Evolutionary conservation across 2,888 invertebrate genomes (phyloP).

Genomic region (Priapulus caudatus): DNA sequence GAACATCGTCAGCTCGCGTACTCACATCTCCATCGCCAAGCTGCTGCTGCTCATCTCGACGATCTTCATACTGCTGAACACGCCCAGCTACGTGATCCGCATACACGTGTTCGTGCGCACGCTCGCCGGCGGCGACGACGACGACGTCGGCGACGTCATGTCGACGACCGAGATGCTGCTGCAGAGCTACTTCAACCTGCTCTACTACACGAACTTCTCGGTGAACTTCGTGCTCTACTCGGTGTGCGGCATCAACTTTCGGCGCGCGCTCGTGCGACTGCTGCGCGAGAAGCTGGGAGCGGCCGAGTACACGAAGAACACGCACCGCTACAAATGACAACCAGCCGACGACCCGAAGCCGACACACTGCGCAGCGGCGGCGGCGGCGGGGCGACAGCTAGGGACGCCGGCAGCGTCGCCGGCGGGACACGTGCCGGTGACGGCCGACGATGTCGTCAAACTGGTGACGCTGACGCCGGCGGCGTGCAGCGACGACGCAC

Average conservation of each 20-base stretch:
- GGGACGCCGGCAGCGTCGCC: no score
- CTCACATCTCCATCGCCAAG: constrained; percentile 48
- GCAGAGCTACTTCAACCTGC: constrained; percentile 47
- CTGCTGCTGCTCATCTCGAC: constrained; percentile 70
- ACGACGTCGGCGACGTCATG: background rate
- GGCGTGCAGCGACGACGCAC: no score
- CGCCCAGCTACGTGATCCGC: constrained; percentile 52
- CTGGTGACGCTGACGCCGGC: no score
- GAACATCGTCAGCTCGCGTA: constrained; percentile 7
- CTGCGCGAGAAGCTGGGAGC: background rate
- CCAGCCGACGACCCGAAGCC: background rate
- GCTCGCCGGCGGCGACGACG: background rate
- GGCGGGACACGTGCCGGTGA: no score
- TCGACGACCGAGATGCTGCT: constrained; percentile 20
- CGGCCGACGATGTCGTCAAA: no score
- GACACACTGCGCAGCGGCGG: no score
- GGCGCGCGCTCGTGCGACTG: constrained; percentile 22
- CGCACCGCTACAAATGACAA: background rate
- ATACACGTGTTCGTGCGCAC: constrained; percentile 48
- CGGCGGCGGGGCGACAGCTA: no score
- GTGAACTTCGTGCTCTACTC: constrained; percentile 72
- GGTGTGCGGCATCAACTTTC: constrained; percentile 38
- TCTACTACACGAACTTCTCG: constrained; percentile 69
- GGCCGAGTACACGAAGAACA: background rate
- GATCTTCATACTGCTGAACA: background rate